Evolutionary conservation across 2,888 invertebrate species (phyloP).

Genomic region (Ernsta delagoae): DNA sequence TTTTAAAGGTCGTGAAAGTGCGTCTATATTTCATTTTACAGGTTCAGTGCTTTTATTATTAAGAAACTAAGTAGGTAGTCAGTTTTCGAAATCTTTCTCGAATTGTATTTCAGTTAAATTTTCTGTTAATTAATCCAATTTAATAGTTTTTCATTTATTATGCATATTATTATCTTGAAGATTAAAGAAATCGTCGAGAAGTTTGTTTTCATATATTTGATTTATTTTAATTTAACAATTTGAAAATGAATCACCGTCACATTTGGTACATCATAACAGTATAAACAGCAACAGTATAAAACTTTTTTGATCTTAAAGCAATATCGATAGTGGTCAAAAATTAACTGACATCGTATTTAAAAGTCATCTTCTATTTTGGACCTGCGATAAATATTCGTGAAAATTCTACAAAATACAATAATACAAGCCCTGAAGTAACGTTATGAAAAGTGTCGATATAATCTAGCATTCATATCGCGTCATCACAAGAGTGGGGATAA

Average conservation of each 20-base stretch:
- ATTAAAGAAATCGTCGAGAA: no score
- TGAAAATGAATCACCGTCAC: no score
- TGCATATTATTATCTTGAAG: no score
- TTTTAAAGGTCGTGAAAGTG: conserved; percentile 26
- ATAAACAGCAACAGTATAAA: no score
- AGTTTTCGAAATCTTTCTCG: conserved; percentile 38
- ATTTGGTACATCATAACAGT: no score
- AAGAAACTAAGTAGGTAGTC: conserved; percentile 42
- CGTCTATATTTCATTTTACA: conserved; percentile 47
- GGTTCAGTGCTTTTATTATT: conserved; percentile 46
- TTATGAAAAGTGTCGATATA: conserved; percentile 6
- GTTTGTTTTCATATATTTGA: no score
- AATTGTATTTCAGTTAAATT: background rate
- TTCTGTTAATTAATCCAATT: no score
- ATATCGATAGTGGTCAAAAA: no score
- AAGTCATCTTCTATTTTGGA: background rate
- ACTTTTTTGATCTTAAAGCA: no score
- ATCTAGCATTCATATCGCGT: conserved; percentile 4
- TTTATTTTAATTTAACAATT: no score
- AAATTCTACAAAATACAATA: background rate
- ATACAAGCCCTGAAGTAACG: background rate
- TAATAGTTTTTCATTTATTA: no score
- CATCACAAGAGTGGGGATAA: background rate
- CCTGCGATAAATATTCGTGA: background rate
- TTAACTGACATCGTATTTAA: no score